phyloP scores from a whole-genome alignment of 2,888 invertebrate genomes.

The Agrochola macilenta region DNA sequence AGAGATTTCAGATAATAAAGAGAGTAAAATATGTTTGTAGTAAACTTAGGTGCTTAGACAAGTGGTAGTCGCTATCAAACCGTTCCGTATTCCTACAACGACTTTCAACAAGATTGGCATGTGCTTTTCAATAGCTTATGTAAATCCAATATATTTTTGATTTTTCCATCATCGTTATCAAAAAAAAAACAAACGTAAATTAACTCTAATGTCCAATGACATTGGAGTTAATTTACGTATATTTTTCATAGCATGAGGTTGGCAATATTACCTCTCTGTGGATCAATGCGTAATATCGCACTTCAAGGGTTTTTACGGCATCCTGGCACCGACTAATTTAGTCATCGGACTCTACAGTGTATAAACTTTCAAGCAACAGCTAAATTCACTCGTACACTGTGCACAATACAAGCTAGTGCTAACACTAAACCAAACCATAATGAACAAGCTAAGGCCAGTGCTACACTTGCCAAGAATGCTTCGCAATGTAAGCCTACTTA shows the following conservation, averaged over 20 bases:
- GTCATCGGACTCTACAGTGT: not conserved
- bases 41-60: not conserved
- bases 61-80: not conserved
- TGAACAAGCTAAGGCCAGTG: conserved; percentile 47
- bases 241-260: not conserved
- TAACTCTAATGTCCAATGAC: too few species aligned
- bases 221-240: not conserved
- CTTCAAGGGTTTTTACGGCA: not conserved
- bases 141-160: too few species aligned
- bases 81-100: not conserved
- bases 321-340: not conserved
- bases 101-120: not conserved
- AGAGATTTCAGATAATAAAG: not conserved
- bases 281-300: too few species aligned
- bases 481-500: conserved; percentile 43
- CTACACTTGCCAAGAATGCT: conserved; percentile 59
- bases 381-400: conserved; percentile 12
- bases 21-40: not conserved
- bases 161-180: not conserved
- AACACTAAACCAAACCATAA: conserved; percentile 47
- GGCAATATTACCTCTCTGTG: too few species aligned
- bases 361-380: not conserved
- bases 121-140: too few species aligned
- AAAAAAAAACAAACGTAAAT: too few species aligned
- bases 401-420: conserved; percentile 29